A percentile compares a stretch with the other conserved stretches of the same genome.
Evolutionary conservation across 2,113 vertebrate species (phyloP).

Genomic region (Hemichromis elongatus): DNA sequence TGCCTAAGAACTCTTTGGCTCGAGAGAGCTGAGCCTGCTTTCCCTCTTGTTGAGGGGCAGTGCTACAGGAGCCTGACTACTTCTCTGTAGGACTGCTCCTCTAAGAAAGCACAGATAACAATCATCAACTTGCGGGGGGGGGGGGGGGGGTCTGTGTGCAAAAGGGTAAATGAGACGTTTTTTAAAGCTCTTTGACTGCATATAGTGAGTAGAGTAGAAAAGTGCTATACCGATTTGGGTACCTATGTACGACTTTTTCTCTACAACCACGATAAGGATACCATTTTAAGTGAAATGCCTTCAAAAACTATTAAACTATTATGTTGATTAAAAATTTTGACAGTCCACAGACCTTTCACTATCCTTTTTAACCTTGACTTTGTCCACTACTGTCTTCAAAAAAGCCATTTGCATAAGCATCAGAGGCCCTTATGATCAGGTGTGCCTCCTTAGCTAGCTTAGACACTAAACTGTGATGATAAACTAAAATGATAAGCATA

Average conservation of each 20-base stretch:
- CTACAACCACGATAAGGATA: neutral
- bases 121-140: too few relatives aligned
- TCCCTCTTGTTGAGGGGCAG: too few relatives aligned
- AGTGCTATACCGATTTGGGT: neutral
- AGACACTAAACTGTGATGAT: neutral
- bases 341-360: neutral
- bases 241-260: neutral
- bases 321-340: neutral
- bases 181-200: neutral
- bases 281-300: neutral
- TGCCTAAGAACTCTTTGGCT: too few relatives aligned
- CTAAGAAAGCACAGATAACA: too few relatives aligned
- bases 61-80: too few relatives aligned
- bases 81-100: too few relatives aligned
- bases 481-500: neutral
- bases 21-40: too few relatives aligned
- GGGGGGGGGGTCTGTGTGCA: too few relatives aligned
- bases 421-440: neutral
- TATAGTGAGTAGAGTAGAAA: neutral
- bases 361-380: neutral
- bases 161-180: too few relatives aligned
- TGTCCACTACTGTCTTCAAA: neutral
- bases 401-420: fast-evolving
- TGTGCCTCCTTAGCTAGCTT: neutral
- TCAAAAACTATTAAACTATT: neutral